Evolutionary conservation across 2,888 invertebrate species (phyloP).

Genomic region (Apamea epomidion): DNA sequence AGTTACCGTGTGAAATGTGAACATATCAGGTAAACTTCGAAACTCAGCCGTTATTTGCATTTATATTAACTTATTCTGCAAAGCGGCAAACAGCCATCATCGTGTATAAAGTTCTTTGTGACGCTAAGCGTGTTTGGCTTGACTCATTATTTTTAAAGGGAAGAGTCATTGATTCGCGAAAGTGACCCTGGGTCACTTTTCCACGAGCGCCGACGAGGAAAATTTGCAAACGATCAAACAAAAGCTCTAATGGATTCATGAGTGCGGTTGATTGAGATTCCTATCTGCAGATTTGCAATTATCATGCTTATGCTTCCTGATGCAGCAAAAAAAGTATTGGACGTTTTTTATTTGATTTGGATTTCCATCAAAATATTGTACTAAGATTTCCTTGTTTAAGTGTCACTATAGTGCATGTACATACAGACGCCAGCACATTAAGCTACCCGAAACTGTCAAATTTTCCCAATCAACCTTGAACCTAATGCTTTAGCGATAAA

Average conservation of each 20-base stretch:
- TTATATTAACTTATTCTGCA: slow-evolving; percentile 79
- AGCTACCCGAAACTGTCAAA: too few species aligned
- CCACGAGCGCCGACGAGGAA: slow-evolving; percentile 59
- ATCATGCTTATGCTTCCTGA: background rate
- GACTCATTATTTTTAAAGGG: slow-evolving; percentile 83
- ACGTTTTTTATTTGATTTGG: background rate
- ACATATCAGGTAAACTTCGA: slow-evolving; percentile 80
- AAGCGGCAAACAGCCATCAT: slow-evolving; percentile 85
- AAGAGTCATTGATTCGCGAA: slow-evolving; percentile 76
- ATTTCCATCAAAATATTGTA: slow-evolving; percentile 7
- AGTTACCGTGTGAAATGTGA: slow-evolving; percentile 74
- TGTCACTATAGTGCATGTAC: background rate
- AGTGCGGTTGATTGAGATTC: slow-evolving; percentile 2
- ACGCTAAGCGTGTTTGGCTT: slow-evolving; percentile 80
- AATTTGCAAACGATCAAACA: slow-evolving; percentile 41
- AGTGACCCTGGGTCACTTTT: slow-evolving; percentile 68
- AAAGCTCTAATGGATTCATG: slow-evolving; percentile 29
- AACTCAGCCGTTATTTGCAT: slow-evolving; percentile 81
- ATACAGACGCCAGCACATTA: too few species aligned
- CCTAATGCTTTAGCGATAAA: too few species aligned
- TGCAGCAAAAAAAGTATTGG: background rate
- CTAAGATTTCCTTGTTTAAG: too few species aligned
- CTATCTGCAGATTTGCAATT: slow-evolving; percentile 4
- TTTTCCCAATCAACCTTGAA: too few species aligned
- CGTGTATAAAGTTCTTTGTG: slow-evolving; percentile 85